phyloP scores from a whole-genome alignment of 1,140 invertebrate species.

The Elymnias hypermnestra region DNA sequence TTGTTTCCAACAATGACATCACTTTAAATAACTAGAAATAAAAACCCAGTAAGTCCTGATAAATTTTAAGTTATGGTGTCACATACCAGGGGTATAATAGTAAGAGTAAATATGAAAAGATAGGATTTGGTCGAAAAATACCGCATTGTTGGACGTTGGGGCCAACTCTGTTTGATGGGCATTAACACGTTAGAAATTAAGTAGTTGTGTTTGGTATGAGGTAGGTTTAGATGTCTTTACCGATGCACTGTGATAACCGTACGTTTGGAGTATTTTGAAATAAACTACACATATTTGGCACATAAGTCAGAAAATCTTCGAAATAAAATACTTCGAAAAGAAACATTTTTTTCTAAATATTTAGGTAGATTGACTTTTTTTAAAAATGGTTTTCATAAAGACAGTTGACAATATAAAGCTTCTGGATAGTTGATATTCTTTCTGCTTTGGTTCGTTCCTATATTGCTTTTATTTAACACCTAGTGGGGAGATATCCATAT shows the following conservation, averaged over 20 bases:
- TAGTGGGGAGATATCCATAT: no score
- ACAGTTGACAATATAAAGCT: no score
- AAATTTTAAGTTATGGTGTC: not conserved
- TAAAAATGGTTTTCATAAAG: no score
- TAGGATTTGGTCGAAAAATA: constrained; percentile 22
- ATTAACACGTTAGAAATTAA: constrained; percentile 22
- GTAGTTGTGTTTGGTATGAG: constrained; percentile 8
- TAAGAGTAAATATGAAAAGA: constrained; percentile 19
- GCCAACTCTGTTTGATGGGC: constrained; percentile 7
- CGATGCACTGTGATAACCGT: not conserved
- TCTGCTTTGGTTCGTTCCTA: no score
- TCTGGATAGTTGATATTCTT: no score
- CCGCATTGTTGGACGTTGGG: constrained; percentile 11
- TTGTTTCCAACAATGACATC: no score
- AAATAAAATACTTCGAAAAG: no score
- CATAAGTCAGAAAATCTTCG: no score
- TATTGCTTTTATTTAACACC: no score
- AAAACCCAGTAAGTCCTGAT: not conserved
- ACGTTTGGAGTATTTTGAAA: not conserved
- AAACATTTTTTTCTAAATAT: no score
- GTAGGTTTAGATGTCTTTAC: not conserved
- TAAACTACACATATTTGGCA: no score
- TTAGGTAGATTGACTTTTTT: no score
- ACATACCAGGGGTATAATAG: constrained; percentile 16
- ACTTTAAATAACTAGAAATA: not conserved